phyloP scores from a whole-genome alignment of 2,797 vertebrate species.

The Amazona ochrocephala region DNA sequence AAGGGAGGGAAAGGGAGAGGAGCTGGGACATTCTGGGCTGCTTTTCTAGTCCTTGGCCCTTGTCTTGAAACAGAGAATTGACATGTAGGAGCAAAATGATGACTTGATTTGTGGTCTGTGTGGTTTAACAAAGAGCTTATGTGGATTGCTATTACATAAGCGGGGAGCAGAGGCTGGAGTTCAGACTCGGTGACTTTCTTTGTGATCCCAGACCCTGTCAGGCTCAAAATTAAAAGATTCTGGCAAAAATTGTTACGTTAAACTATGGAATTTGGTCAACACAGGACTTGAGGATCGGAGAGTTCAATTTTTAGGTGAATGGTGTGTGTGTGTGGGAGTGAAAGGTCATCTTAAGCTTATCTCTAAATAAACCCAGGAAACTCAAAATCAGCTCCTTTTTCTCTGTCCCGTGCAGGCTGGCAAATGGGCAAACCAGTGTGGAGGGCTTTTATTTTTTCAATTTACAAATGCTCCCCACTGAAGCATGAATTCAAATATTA shows the following conservation, averaged over 20 bases:
- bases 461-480: conserved; percentile 71
- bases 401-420: not conserved
- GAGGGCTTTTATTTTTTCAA: conserved; percentile 36
- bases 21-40: not conserved
- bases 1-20: not conserved
- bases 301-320: not conserved
- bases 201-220: accelerated
- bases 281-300: not conserved
- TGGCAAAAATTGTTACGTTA: not conserved
- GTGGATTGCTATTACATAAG: not conserved
- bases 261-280: not conserved
- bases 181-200: not conserved
- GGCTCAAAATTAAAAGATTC: not conserved
- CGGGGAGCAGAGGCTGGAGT: not conserved
- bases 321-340: conserved; percentile 43
- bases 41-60: not conserved
- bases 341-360: conserved; percentile 58
- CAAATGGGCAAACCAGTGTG: not conserved
- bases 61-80: not conserved
- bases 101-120: not conserved
- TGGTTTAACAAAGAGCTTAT: not conserved
- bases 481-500: conserved; percentile 82
- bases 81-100: not conserved
- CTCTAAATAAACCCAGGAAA: conserved; percentile 60
- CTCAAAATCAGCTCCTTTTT: conserved; percentile 1